Evolutionary conservation across 2,113 vertebrate genomes (phyloP), one percentile per base, ranked within the genome.

Genomic region (Leptodactylus fuscus): DNA sequence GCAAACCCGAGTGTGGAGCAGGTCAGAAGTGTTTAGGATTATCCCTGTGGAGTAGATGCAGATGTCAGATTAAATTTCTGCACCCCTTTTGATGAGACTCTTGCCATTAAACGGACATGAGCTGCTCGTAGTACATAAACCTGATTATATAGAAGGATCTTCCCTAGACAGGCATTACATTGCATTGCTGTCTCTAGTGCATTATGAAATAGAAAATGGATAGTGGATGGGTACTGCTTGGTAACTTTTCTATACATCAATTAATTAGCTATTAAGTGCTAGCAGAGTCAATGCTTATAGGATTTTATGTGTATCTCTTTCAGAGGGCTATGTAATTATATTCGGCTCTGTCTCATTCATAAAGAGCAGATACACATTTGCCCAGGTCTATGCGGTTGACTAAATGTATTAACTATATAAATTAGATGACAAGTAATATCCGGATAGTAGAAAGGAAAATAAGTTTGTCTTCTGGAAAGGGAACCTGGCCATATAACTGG

Each of bases 21-120:
- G 55, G 34, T 81, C 78, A 81, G 18, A 81, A 65, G 55, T 81
- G 58, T 81, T 81, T 81, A 81, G 36, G 78, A 81, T 79, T 79
- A 79, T 60, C 76, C 76, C 51, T 38, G 49, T 27, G 51, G 76
- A 79, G 53, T 34, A 53, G 76, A 13, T 16, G 58, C 32, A 60
- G 77, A 62, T 60, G 77, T 62, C 77, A 80, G 53, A 36, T 62
- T 36, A 27, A 5, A 58, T 80, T 81, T 65, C 60, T 81, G 41
- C 3, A 15, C 9, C 38, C 38, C 58, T 65, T 69, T 29, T 67
- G 60, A 81, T 67, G 60, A 48, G 60, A 48, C 55, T 81, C 13
- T 32, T 32, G 24, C 60, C 58, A 62, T 81, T 44, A 69, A 49
- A 34, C 48, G 41, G 24, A 49, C 38, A 15, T 55, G 53, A 41